A percentile compares a stretch with the other conserved stretches of the same genome.
Conservation (phyloP, 2,888 invertebrate genomes). For the Drosophila melanosoma region DNA sequence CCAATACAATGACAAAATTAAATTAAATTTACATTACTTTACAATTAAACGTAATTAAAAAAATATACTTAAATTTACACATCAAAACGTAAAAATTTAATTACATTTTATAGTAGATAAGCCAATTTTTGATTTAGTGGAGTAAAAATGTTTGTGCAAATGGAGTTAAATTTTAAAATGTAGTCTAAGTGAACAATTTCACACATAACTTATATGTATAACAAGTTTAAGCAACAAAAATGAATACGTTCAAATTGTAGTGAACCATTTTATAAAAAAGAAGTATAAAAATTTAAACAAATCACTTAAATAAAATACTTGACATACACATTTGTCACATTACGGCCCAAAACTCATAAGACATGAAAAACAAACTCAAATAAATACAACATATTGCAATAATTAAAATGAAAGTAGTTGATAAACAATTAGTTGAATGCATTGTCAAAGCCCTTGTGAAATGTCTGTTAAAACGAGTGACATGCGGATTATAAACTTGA, state of each 20-base stretch:
- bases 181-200: slow-evolving; percentile 39
- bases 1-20: slow-evolving; percentile 69
- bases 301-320: slow-evolving; percentile 24
- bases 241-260: slow-evolving; percentile 59
- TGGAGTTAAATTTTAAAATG: slow-evolving; percentile 53
- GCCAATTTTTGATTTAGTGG: slow-evolving; percentile 53
- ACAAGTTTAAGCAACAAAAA: slow-evolving; percentile 32
- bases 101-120: slow-evolving; percentile 71
- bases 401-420: slow-evolving; percentile 29
- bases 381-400: slow-evolving; percentile 27
- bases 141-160: slow-evolving; percentile 35
- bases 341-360: slow-evolving; percentile 32
- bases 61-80: slow-evolving; percentile 70
- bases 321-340: slow-evolving; percentile 22
- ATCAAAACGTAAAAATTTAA: slow-evolving; percentile 61
- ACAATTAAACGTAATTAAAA: slow-evolving; percentile 45
- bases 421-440: slow-evolving; percentile 11
- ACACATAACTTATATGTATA: slow-evolving; percentile 20
- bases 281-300: slow-evolving; percentile 34
- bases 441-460: slow-evolving; percentile 2
- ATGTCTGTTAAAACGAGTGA: slow-evolving; percentile 1
- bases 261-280: slow-evolving; percentile 27
- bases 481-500: not conserved
- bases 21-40: slow-evolving; percentile 64
- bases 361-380: slow-evolving; percentile 56